Evolutionary conservation across 2,113 vertebrate species (phyloP), one percentile per base, ranked within the genome.

Genomic region (Nothobranchius furzeri): DNA sequence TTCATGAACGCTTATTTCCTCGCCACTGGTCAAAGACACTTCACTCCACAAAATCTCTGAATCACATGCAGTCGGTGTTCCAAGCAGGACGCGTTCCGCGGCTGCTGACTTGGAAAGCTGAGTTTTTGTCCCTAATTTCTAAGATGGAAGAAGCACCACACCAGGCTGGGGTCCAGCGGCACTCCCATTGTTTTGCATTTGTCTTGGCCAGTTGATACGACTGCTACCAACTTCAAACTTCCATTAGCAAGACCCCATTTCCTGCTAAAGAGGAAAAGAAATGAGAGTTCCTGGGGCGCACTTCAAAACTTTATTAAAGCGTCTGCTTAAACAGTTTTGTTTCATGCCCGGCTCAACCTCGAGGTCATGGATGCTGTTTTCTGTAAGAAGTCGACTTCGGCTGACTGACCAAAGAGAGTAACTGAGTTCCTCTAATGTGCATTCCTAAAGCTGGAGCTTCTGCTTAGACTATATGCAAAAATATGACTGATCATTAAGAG

Each of bases 1-100:
- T 89, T 88, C 83, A 91, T 87, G 79, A 56, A 57, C 49, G 45
- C 14, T 76, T 83, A 74, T 74, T 61, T 51, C n/a, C 56, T 30
- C 49, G 43, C 67, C 60, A 49, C 55, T 62, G 54, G 81, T 74
- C 57, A 66, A 83, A 63, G 58, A 78, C 73, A 54, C 20, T 67
- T 72, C 47, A 66, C 46, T 0, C 60, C 35, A 77, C 74, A 64
- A 77, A 73, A 63, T 67, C 30, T 60, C 47, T 20, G 4, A 55
- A 51, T 77, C 63, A 52, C 63, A 40, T 6, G 37, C 37, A 8
- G 37, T 9, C 37, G 4, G 68, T 62, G 36, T 76, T 52, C 60
- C 35, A 68, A 55, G 45, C 12, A 79, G 4, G 47, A 66, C 35
- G 9, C 68, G 75, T 57, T 73, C 47, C 46, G 2, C 13, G 43